Conservation (phyloP, 1,140 invertebrate species). For the Heliconius himera region DNA sequence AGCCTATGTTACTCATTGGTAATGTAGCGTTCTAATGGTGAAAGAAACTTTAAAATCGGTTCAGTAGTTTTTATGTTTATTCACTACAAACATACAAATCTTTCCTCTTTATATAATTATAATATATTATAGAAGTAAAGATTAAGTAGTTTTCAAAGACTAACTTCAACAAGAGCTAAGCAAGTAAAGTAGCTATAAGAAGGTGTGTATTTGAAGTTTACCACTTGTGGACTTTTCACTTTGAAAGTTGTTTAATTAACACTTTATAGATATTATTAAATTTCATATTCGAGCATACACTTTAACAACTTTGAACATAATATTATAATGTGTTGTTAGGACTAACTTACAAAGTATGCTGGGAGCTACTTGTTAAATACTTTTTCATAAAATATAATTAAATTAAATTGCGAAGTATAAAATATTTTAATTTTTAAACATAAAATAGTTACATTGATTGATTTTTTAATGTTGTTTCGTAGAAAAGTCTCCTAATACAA, state of each 20-base stretch:
- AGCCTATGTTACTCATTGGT: too few relatives aligned
- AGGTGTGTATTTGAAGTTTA: slow-evolving; percentile 19
- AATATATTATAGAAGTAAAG: too few relatives aligned
- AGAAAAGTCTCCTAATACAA: too few relatives aligned
- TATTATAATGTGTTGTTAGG: not conserved
- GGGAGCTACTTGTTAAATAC: not conserved
- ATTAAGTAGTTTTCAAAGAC: not conserved
- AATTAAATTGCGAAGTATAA: not conserved
- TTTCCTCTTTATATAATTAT: too few relatives aligned
- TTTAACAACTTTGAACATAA: slow-evolving; percentile 8
- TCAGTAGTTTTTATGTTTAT: too few relatives aligned
- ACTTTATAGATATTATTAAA: slow-evolving; percentile 12
- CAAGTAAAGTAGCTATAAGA: not conserved
- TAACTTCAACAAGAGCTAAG: slow-evolving; percentile 1
- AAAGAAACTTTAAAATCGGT: too few relatives aligned
- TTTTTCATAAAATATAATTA: not conserved
- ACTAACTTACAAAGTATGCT: not conserved
- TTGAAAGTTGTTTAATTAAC: slow-evolving; percentile 23
- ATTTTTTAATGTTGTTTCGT: too few relatives aligned
- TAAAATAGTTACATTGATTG: too few relatives aligned
- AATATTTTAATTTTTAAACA: not conserved
- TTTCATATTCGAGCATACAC: slow-evolving; percentile 17
- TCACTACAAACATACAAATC: too few relatives aligned
- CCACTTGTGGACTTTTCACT: slow-evolving; percentile 15
- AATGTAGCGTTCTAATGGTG: too few relatives aligned